Conservation (phyloP, 2,797 vertebrate species). For the Enteromius unitaeniatus region DNA sequence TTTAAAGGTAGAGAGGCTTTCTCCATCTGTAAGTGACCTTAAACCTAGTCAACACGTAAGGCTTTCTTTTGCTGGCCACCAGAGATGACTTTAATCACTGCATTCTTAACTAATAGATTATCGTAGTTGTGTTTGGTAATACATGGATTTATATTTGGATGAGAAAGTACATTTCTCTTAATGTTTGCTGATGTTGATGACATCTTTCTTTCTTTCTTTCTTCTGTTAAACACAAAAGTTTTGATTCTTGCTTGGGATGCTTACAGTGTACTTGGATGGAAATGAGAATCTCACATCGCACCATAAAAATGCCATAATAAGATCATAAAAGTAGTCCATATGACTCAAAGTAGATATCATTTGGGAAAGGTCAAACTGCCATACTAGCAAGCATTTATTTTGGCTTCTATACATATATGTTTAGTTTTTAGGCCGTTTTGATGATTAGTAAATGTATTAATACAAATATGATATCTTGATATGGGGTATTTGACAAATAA, state of each 20-base stretch:
- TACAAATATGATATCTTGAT: too few relatives aligned
- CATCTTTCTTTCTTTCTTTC: too few relatives aligned
- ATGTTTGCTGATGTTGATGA: not conserved
- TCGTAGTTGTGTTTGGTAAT: not conserved
- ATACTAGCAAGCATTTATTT: not conserved
- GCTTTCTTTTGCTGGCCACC: slow-evolving; percentile 25
- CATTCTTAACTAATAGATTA: not conserved
- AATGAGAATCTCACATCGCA: not conserved
- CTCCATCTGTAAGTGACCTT: slow-evolving; percentile 49
- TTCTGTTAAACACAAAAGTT: not conserved
- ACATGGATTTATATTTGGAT: not conserved
- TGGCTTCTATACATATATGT: too few relatives aligned
- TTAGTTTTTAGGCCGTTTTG: too few relatives aligned
- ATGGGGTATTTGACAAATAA: too few relatives aligned
- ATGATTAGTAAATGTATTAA: too few relatives aligned
- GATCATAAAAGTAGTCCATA: not conserved
- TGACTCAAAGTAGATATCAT: not conserved
- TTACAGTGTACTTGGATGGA: not conserved
- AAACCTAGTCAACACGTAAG: slow-evolving; percentile 56
- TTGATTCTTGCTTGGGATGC: not conserved
- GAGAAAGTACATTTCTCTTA: not conserved
- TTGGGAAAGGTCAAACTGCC: not conserved
- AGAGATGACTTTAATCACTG: not conserved
- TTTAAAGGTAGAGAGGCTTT: slow-evolving; percentile 27
- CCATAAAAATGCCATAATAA: not conserved